Base-by-base conservation (phyloP, 1,140 invertebrate genomes). In the Archivesica marissinica region DNA sequence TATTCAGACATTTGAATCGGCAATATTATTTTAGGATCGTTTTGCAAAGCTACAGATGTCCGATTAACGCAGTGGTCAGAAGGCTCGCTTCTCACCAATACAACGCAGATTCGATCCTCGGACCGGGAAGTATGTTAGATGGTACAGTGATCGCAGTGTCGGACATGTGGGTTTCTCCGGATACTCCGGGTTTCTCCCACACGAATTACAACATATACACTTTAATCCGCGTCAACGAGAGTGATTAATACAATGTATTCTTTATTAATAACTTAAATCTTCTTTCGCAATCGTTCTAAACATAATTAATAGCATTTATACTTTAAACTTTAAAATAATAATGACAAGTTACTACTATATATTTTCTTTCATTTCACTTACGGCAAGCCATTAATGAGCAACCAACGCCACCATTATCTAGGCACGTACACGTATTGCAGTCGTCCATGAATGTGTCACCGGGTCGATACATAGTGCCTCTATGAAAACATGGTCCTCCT, bases 331-430 rank as follows among this genome's bases (percentile, higher is more conserved):
- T 11, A 50, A 50, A 20, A 50, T 11, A 20, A 11, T 50, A 20
- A 50, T 50, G n/a, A n/a, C n/a, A n/a, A n/a, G n/a, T n/a, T n/a
- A n/a, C n/a, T n/a, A n/a, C n/a, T n/a, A n/a, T n/a, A n/a, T n/a
- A n/a, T n/a, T n/a, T n/a, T n/a, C n/a, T n/a, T n/a, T n/a, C n/a
- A n/a, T n/a, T n/a, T n/a, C n/a, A 44, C 66, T 70, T 70, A 70
- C 66, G 52, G 28, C 76, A 78, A n/a, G 38, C 76, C 44, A 61
- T 78, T 52, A 38, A 6, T 47, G 76, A 64, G 39, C 76, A 78
- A 4, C 6, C 76, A 13, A 25, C 54, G 7, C 23, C 25, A 15
- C 76, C 76, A n/a, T n/a, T n/a, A 44, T 78, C n/a, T 9, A 28
- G 28, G 30, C 76, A 78, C 9, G 11, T 64, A 33, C 76, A 78